Percentiles rank a stretch among this genome's conserved stretches.
Conservation (phyloP, 2,888 invertebrate genomes). For the Nipponacmea schrenckii region DNA sequence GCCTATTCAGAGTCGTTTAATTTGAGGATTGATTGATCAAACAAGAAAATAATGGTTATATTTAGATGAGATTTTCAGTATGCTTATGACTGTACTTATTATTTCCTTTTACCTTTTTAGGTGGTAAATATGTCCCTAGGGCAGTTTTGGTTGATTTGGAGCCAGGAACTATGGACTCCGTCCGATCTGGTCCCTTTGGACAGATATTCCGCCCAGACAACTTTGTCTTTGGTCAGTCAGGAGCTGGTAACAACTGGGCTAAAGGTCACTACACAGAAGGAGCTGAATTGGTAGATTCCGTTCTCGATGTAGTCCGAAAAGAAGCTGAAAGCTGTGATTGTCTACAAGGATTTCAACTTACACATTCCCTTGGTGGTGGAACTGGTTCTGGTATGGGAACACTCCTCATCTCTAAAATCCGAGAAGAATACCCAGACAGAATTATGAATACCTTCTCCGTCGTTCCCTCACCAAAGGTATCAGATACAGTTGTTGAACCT, state of each 20-base stretch:
- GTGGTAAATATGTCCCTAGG: not conserved
- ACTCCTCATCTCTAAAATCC: not conserved
- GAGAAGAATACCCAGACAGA: constrained; percentile 7
- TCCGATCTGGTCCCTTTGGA: not conserved
- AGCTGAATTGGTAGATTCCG: not conserved
- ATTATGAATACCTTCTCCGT: constrained; percentile 2
- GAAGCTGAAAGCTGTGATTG: constrained; percentile 1
- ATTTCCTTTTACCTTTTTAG: not conserved
- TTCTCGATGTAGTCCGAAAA: not conserved
- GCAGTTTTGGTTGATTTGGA: not conserved
- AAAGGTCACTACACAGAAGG: constrained; percentile 4
- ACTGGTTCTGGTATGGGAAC: constrained; percentile 5
- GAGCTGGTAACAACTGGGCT: constrained; percentile 7
- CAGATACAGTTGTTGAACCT: not conserved
- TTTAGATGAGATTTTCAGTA: too few relatives aligned
- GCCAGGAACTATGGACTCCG: constrained; percentile 3
- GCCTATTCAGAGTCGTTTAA: too few relatives aligned
- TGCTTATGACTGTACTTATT: too few relatives aligned
- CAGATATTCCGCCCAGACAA: constrained; percentile 2
- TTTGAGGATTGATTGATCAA: too few relatives aligned
- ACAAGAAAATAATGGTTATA: too few relatives aligned
- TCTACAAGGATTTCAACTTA: not conserved
- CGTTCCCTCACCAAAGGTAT: not conserved
- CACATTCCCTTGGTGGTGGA: constrained; percentile 3
- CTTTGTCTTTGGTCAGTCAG: constrained; percentile 1